A percentile compares a stretch with the other conserved stretches of the same genome.
These are phyloP conservation scores for Teleogryllus oceanicus DNA, from an alignment of 2,888 invertebrate genomes.

Conservation along the genomic window DNA sequence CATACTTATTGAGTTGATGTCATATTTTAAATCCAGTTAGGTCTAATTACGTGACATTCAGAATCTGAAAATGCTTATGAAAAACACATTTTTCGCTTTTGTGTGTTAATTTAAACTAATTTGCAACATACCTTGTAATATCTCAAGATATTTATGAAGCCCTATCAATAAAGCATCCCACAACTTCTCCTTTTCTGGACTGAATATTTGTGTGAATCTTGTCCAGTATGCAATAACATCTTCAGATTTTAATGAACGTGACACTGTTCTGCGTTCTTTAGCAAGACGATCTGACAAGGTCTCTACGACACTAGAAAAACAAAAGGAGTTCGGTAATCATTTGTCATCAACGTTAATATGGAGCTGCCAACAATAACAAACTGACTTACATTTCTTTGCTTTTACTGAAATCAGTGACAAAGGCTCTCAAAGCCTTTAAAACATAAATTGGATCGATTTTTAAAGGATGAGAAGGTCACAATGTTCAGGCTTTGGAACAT, in stretches of 20 bases:
- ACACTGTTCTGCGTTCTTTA: constrained; percentile 48
- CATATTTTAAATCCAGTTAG: neutral
- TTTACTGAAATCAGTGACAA: constrained; percentile 50
- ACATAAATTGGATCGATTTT: constrained; percentile 66
- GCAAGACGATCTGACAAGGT: constrained; percentile 45
- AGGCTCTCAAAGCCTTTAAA: constrained; percentile 62
- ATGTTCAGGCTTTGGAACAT: neutral
- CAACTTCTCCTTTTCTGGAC: constrained; percentile 59
- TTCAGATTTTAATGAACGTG: constrained; percentile 40
- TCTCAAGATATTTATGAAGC: constrained; percentile 60
- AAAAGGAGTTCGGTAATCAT: too few relatives aligned
- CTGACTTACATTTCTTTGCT: constrained; percentile 43
- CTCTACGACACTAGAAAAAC: constrained; percentile 6
- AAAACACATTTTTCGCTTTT: neutral
- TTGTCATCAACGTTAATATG: too few relatives aligned
- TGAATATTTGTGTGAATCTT: constrained; percentile 59
- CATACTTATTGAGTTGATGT: neutral
- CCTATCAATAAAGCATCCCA: constrained; percentile 68
- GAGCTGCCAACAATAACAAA: too few relatives aligned
- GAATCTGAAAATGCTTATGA: neutral
- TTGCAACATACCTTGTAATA: constrained; percentile 57
- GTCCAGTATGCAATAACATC: constrained; percentile 67
- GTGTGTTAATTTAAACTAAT: neutral
- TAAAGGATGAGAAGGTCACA: constrained; percentile 57
- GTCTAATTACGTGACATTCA: constrained; percentile 11